phyloP scores from a whole-genome alignment of 1,140 invertebrate genomes.

The Eurosta solidaginis region DNA sequence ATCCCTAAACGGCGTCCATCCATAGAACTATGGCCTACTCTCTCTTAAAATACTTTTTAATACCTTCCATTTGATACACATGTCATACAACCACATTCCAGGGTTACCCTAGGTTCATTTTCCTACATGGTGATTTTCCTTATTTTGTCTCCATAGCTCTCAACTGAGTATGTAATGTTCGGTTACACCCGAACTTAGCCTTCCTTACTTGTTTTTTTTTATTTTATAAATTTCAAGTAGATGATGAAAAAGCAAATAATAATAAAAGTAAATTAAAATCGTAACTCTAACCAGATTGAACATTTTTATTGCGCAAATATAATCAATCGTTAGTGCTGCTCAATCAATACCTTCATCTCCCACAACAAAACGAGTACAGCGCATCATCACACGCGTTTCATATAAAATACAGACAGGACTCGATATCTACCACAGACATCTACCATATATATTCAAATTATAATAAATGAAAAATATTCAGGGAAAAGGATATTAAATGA shows the following conservation, averaged over 20 bases:
- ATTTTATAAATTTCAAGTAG: neutral
- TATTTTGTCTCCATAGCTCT: no score
- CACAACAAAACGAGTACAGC: neutral
- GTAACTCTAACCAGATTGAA: neutral
- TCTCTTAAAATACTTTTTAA: no score
- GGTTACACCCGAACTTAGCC: no score
- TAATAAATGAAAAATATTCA: neutral
- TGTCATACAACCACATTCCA: no score
- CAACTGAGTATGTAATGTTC: no score
- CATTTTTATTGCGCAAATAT: neutral
- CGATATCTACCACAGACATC: neutral
- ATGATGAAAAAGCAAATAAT: neutral
- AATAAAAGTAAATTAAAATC: neutral
- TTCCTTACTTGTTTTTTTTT: neutral
- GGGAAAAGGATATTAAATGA: neutral
- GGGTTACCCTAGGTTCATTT: no score
- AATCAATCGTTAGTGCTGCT: neutral
- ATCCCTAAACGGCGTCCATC: no score
- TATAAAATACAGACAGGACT: neutral
- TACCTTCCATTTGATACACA: no score
- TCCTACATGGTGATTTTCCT: no score
- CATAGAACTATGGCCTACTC: no score
- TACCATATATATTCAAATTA: neutral
- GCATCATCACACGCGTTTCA: neutral
- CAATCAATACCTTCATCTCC: conserved; percentile 5